phyloP scores from a whole-genome alignment of 2,113 vertebrate genomes.

The Microcebus tavaratra region DNA sequence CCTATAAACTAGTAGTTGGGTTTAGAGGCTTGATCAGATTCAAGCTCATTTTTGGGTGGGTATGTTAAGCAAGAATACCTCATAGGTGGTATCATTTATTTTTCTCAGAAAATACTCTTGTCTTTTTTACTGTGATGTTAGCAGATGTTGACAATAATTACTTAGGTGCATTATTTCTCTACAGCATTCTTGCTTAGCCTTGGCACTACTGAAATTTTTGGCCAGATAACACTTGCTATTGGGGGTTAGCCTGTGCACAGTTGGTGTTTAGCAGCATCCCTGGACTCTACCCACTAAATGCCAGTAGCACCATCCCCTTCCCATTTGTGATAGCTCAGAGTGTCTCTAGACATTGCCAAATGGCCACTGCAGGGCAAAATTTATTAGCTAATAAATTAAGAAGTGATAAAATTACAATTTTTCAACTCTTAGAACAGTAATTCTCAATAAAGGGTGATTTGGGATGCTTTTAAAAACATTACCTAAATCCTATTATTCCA shows the following conservation, averaged over 20 bases:
- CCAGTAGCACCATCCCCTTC: not conserved
- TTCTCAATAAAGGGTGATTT: not conserved
- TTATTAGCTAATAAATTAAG: not conserved
- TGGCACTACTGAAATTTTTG: not conserved
- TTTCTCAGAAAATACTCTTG: not conserved
- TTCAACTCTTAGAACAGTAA: not conserved
- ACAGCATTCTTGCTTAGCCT: not conserved
- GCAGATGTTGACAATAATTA: not conserved
- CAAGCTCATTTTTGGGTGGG: not conserved
- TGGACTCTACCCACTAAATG: not conserved
- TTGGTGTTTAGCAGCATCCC: not conserved
- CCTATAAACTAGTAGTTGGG: not conserved
- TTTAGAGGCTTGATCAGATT: not conserved
- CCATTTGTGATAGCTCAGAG: not conserved
- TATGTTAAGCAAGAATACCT: not conserved
- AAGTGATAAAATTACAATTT: not conserved
- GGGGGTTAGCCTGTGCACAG: not conserved
- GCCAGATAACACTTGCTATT: not conserved
- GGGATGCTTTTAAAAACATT: not conserved
- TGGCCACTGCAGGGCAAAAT: not conserved
- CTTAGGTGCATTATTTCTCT: not conserved
- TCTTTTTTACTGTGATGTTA: not conserved
- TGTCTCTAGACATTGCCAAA: not conserved
- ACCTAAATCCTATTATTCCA: not conserved
- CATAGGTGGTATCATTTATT: not conserved